Evolutionary conservation across 2,797 vertebrate species (phyloP).

Genomic region (Megalops cyprinoides): DNA sequence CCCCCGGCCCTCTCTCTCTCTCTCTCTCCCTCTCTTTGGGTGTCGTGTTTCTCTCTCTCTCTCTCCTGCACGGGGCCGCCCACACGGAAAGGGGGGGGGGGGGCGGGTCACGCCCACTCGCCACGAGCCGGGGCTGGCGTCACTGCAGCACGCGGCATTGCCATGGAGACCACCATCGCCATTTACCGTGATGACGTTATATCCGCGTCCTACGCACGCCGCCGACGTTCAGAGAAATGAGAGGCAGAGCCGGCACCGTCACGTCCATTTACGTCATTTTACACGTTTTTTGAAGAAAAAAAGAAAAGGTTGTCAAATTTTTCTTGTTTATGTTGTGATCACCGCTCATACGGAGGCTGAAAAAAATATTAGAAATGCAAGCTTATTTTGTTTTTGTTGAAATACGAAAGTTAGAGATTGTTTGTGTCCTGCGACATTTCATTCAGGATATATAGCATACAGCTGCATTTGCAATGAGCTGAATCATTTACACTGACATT

Average conservation of each 20-base stretch:
- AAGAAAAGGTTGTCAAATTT: no score
- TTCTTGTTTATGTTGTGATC: not conserved
- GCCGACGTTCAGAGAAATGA: slow-evolving; percentile 28
- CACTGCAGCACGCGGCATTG: slow-evolving; percentile 64
- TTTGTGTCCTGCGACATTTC: no score
- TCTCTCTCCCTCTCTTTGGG: slow-evolving; percentile 60
- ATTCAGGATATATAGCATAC: no score
- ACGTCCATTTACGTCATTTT: slow-evolving; percentile 26
- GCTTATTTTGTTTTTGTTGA: no score
- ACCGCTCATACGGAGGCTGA: not conserved
- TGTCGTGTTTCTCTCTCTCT: slow-evolving; percentile 79
- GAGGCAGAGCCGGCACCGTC: slow-evolving; percentile 24
- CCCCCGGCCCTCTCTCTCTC: slow-evolving; percentile 31
- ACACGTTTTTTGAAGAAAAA: slow-evolving; percentile 9
- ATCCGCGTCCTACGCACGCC: slow-evolving; percentile 38
- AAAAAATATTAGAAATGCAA: not conserved
- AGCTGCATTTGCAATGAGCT: not conserved
- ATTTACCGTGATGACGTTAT: slow-evolving; percentile 41
- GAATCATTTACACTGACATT: no score
- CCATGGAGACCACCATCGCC: slow-evolving; percentile 65
- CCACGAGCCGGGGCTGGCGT: slow-evolving; percentile 73
- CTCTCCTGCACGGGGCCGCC: slow-evolving; percentile 82
- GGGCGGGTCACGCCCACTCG: slow-evolving; percentile 78
- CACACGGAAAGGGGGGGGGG: slow-evolving; percentile 66
- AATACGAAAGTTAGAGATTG: no score